Percentiles rank a stretch among this genome's conserved stretches.
Conservation (phyloP, 2,113 vertebrate species). For the Cygnus atratus region DNA sequence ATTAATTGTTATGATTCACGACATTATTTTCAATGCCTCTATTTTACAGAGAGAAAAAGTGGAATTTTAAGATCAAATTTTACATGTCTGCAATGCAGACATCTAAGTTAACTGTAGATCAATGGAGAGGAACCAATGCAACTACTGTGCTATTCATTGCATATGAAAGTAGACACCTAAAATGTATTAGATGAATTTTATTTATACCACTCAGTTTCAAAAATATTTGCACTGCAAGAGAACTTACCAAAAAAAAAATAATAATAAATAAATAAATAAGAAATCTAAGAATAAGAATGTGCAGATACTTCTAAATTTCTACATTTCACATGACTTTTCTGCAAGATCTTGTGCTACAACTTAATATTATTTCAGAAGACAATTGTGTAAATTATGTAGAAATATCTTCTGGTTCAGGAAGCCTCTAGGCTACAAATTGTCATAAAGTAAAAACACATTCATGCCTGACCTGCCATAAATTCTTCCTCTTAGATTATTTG, state of each 20-base stretch:
- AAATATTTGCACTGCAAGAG: neutral
- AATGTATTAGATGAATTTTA: neutral
- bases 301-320: no score
- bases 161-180: neutral
- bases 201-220: neutral
- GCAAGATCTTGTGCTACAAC: neutral
- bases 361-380: neutral
- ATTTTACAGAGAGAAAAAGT: neutral
- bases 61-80: neutral
- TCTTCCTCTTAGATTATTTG: neutral
- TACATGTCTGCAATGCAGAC: neutral
- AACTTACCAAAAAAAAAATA: neutral
- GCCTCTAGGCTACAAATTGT: neutral
- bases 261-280: no score
- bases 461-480: neutral
- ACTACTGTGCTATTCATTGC: neutral
- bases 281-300: no score
- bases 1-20: neutral
- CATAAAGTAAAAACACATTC: neutral
- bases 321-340: neutral
- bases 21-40: neutral
- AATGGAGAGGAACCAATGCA: neutral
- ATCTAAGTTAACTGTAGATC: neutral
- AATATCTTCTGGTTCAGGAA: neutral
- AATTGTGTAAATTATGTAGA: neutral